Evolutionary conservation across 2,797 vertebrate genomes (phyloP), one percentile per base, ranked within the genome.

Genomic region (Platyrinchus mystaceus): DNA sequence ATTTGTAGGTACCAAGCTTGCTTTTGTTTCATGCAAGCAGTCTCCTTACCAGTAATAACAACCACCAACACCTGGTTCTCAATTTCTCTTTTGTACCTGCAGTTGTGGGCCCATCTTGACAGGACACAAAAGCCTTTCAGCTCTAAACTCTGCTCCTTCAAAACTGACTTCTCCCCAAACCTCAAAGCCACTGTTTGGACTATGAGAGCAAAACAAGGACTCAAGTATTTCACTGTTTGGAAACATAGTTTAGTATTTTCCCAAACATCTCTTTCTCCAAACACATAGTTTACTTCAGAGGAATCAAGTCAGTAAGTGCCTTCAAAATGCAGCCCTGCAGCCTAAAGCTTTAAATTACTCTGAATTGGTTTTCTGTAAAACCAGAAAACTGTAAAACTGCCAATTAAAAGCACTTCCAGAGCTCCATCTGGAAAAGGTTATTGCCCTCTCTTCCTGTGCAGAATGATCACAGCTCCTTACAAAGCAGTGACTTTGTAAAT

Each of bases 351-450:
- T 67, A 66, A 81, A 88, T 76, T 37, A 52, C 43, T 84, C 53
- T 58, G 71, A 91, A 60, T 41, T 63, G 68, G 9, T 52, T 91
- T 83, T 83, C 63, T 81, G 52, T 28, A n/a, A 67, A 78, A 86
- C 47, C 69, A 52, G 49, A 52, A 52, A 52, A 52, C 17, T 52
- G 50, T 52, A 52, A 30, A 52, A 12, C 50, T 52, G 28, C 50
- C 50, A 77, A 91, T 83, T 87, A 78, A 92, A 88, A 37, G 59
- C 30, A 55, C 30, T 63, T 73, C 43, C 94, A 93, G 76, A 81
- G 60, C 69, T 91, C 62, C 89, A 94, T 69, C 76, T 93, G 84
- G 76, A 88, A 81, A 84, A 94, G 41, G 83, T 95, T 91, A 94
- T 12, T 90, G 59, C 76, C 59, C 82, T 58, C 52, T 75, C 64